phyloP scores from a whole-genome alignment of 2,113 vertebrate species.

The Lamprotornis superbus region DNA sequence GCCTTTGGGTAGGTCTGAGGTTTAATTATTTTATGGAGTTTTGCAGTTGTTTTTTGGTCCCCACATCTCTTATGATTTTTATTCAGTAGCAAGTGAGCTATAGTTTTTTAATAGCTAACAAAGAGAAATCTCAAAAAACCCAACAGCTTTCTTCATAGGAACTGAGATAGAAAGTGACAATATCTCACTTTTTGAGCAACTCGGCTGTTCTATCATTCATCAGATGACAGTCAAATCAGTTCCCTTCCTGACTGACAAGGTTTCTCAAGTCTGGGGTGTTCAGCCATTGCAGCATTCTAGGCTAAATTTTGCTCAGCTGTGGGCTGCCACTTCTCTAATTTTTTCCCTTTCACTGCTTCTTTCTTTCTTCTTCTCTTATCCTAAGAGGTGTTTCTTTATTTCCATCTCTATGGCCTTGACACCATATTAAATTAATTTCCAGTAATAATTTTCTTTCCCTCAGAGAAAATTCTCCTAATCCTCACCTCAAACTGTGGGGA shows the following conservation, averaged over 20 bases:
- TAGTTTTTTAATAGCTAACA: not conserved
- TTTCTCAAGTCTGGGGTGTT: not conserved
- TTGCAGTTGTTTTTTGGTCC: not conserved
- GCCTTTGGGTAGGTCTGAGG: not conserved
- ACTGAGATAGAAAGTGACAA: not conserved
- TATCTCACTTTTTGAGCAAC: not conserved
- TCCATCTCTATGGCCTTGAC: not conserved
- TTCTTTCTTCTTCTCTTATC: not conserved
- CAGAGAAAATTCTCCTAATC: not conserved
- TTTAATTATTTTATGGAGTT: conserved; percentile 32
- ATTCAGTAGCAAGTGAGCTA: not conserved
- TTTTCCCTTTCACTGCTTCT: not conserved
- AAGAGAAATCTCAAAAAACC: not conserved
- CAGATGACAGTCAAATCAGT: not conserved
- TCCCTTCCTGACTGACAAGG: not conserved
- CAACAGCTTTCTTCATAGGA: not conserved
- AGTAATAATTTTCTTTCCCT: not conserved
- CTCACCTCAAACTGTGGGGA: not conserved
- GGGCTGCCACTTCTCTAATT: not conserved
- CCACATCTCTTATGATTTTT: not conserved
- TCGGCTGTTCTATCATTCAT: not conserved
- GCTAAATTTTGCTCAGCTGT: not conserved
- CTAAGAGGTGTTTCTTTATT: not conserved
- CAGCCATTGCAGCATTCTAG: not conserved
- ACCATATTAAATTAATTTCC: not conserved